phyloP scores from a whole-genome alignment of 2,797 vertebrate genomes.

The Leptodactylus fallax region DNA sequence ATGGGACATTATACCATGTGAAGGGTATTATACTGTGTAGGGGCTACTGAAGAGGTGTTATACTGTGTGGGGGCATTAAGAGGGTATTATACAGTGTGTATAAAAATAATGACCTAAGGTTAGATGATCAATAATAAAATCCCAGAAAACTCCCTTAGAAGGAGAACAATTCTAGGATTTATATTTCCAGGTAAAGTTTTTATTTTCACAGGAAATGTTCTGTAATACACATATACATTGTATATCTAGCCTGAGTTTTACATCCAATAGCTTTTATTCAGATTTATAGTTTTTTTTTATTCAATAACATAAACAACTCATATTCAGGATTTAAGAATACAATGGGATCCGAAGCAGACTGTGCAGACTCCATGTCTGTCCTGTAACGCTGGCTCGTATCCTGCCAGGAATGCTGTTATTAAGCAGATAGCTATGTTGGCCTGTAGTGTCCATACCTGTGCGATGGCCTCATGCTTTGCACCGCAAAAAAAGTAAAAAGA shows the following conservation, averaged over 20 bases:
- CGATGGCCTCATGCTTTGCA: conserved; percentile 41
- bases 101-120: too few relatives aligned
- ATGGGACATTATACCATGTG: too few relatives aligned
- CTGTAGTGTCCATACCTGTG: conserved; percentile 9
- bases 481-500: conserved; percentile 49
- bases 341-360: not conserved
- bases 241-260: not conserved
- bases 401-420: conserved; percentile 50
- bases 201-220: too few relatives aligned
- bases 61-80: too few relatives aligned
- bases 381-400: conserved; percentile 6
- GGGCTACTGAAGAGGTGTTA: too few relatives aligned
- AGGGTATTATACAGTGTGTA: too few relatives aligned
- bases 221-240: not conserved
- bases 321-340: not conserved
- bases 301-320: not conserved
- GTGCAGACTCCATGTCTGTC: conserved; percentile 7
- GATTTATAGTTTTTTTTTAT: not conserved
- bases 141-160: too few relatives aligned
- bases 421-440: conserved; percentile 45
- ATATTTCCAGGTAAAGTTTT: too few relatives aligned
- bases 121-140: too few relatives aligned
- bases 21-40: too few relatives aligned
- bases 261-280: too few relatives aligned
- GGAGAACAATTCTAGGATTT: too few relatives aligned